These are phyloP conservation scores for Brenthis ino DNA, from an alignment of 2,888 invertebrate genomes.

Conservation along the genomic window DNA sequence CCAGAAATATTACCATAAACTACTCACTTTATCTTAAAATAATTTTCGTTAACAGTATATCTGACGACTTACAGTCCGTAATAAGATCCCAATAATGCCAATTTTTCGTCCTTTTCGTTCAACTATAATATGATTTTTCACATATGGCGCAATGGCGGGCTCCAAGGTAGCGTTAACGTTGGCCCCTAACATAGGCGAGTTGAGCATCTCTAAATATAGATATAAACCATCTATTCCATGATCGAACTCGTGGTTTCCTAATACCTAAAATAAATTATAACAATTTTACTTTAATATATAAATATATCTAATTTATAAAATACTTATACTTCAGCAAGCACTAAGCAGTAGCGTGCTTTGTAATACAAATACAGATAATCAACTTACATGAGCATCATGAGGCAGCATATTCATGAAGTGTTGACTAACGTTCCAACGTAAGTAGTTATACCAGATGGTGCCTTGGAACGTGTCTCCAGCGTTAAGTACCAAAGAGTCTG, in stretches of 20 bases:
- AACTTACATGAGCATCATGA: conserved; percentile 89
- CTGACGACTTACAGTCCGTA: conserved; percentile 59
- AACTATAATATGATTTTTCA: conserved; percentile 85
- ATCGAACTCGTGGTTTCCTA: conserved; percentile 95
- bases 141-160: conserved; percentile 83
- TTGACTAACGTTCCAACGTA: conserved; percentile 88
- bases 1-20: too few relatives aligned
- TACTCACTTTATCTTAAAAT: not conserved
- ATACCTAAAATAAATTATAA: conserved; percentile 76
- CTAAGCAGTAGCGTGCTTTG: not conserved
- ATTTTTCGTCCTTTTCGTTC: conserved; percentile 84
- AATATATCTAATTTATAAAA: too few relatives aligned
- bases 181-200: conserved; percentile 86
- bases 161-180: conserved; percentile 89
- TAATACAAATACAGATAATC: conserved; percentile 25
- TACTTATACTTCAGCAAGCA: too few relatives aligned
- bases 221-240: conserved; percentile 86
- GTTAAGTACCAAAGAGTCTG: conserved; percentile 84
- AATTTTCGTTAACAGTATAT: not conserved
- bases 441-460: conserved; percentile 89
- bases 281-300: not conserved
- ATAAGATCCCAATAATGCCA: conserved; percentile 90
- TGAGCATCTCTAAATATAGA: conserved; percentile 85
- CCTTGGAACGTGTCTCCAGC: conserved; percentile 87
- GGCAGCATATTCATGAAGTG: conserved; percentile 88